Conservation (phyloP, 2,888 invertebrate species). For the Macrophya alboannulata region DNA sequence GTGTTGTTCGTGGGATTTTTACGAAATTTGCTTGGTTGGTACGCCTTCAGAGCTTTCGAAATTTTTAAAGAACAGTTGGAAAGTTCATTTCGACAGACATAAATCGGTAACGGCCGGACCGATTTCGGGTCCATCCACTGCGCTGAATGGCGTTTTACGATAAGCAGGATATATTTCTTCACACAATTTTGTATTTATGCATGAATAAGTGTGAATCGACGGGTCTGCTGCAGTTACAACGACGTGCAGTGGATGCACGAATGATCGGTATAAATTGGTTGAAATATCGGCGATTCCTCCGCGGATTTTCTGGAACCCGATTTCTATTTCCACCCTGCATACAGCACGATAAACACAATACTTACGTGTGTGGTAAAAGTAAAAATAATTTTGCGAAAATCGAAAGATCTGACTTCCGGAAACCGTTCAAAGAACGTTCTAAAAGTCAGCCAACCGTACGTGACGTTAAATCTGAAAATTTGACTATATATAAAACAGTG, state of each 20-base stretch:
- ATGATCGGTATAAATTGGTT: background rate
- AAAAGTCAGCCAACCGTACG: background rate
- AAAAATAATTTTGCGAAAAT: background rate
- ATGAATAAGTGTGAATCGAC: background rate
- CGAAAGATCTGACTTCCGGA: background rate
- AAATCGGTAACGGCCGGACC: background rate
- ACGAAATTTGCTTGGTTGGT: background rate
- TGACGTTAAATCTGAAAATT: background rate
- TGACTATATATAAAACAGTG: background rate
- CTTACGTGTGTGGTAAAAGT: background rate
- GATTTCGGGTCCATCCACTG: background rate
- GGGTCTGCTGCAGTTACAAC: background rate
- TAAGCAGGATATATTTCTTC: background rate
- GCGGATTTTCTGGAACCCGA: background rate
- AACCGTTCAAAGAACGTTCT: background rate
- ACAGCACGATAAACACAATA: background rate
- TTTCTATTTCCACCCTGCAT: background rate
- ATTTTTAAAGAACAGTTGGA: background rate
- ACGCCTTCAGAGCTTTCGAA: background rate
- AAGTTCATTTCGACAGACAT: background rate
- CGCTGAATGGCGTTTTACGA: background rate
- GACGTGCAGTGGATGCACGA: background rate
- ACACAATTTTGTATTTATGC: background rate
- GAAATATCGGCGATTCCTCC: background rate
- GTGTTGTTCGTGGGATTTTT: background rate